Base-by-base conservation (phyloP, 2,888 invertebrate species). In the Tetragonisca angustula region DNA sequence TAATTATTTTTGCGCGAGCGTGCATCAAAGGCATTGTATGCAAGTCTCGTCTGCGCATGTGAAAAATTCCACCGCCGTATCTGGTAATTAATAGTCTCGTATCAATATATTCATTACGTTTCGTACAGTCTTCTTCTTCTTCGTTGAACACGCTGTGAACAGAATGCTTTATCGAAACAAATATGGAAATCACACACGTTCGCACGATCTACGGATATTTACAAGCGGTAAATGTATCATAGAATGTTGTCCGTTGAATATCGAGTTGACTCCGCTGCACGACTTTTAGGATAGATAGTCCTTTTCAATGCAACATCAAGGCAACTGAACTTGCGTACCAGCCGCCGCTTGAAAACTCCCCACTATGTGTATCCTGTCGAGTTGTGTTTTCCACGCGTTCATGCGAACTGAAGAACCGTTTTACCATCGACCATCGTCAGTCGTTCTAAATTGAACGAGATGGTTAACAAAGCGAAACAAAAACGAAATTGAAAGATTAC, bases 401-500 rank as follows among this genome's bases (percentile, higher is more conserved):
- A 19, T 61, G 36, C 54, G 65, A 36, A 65, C 11, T 24, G 13
- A 75, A 43, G 67, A 75, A 54, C 65, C 65, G 43, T 75, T 67
- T 75, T 21, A 65, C 64, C 19, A 59, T 24, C 71, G 43, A 9
- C 59, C 43, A 43, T n/a, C n/a, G 21, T 74, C 71, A 24, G n/a
- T 59, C 27, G 59, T 17, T 74, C 64, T 74, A 65, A 75, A 59
- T 68, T 49, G 62, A 71, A 70, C 50, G 49, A 62, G 52, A 27
- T 52, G 36, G 50, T 50, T 59, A 36, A 59, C 54, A 24, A 59
- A 59, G 52, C 65, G 74, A 61, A 67, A 69, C 52, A 50, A 72
- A 74, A 78, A 71, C 70, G 79, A 32, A 84, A 84, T 84, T 74
- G 79, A 76, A 83, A 74, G 75, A 85, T 85, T 79, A 67, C 71